Conservation (phyloP, 1,140 invertebrate species). For the Drosophila lini region DNA sequence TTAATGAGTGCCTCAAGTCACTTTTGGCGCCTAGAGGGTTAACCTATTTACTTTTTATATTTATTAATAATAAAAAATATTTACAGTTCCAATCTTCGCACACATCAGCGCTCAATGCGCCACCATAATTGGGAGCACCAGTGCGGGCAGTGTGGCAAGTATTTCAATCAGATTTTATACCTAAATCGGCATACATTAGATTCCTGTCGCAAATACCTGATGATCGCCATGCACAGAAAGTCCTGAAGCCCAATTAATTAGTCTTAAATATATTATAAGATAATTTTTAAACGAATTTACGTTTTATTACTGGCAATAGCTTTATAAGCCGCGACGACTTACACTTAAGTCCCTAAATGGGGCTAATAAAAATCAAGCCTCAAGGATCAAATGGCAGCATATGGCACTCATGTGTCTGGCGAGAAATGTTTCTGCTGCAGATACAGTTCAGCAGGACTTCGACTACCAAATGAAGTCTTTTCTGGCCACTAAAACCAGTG, state of each 20-base stretch:
- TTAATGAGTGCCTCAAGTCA: no score
- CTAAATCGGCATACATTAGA: slow-evolving; percentile 89
- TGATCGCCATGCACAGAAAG: slow-evolving; percentile 41
- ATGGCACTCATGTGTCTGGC: slow-evolving; percentile 10
- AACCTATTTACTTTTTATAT: no score
- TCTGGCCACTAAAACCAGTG: neutral
- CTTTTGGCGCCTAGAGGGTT: no score
- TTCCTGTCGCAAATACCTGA: slow-evolving; percentile 88
- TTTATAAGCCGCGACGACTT: neutral
- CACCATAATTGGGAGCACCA: slow-evolving; percentile 89
- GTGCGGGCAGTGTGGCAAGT: slow-evolving; percentile 88
- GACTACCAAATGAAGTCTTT: neutral
- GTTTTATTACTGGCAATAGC: neutral
- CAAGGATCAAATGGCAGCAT: slow-evolving; percentile 18
- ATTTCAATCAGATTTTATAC: slow-evolving; percentile 90
- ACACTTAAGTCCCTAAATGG: neutral
- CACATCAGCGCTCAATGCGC: slow-evolving; percentile 89
- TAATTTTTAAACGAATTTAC: neutral
- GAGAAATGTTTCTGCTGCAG: neutral
- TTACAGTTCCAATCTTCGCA: slow-evolving; percentile 88
- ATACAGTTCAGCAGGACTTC: neutral
- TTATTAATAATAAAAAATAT: neutral
- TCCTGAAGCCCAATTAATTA: neutral
- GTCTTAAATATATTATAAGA: neutral
- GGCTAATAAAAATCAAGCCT: neutral